Conservation (phyloP, 1,140 invertebrate genomes). For the Drosophila rufa region DNA sequence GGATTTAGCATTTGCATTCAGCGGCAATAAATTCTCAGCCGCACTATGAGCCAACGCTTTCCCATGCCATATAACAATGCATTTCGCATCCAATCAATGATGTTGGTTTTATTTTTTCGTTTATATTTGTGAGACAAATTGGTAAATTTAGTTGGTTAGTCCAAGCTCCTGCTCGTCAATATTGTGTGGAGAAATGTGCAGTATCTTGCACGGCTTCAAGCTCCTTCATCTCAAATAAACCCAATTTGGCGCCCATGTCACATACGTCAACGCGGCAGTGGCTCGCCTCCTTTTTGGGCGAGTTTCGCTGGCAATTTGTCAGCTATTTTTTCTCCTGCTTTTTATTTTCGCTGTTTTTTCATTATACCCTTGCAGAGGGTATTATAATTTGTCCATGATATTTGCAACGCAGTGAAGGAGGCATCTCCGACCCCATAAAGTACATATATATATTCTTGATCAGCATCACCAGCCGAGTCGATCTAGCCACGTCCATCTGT, state of each 20-base stretch:
- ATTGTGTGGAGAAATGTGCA: slow-evolving; percentile 24
- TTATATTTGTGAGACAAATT: slow-evolving; percentile 59
- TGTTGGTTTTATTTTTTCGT: slow-evolving; percentile 57
- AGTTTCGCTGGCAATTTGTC: slow-evolving; percentile 75
- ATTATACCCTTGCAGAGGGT: no score
- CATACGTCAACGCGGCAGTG: slow-evolving; percentile 74
- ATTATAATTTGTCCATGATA: no score
- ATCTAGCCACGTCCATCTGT: no score
- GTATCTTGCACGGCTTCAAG: slow-evolving; percentile 17
- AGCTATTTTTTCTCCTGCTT: slow-evolving; percentile 52
- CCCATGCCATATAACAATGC: slow-evolving; percentile 1
- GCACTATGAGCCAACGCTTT: background rate
- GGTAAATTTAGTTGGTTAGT: slow-evolving; percentile 72
- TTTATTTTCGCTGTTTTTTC: slow-evolving; percentile 12
- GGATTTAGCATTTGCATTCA: background rate
- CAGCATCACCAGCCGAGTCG: no score
- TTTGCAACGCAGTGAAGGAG: no score
- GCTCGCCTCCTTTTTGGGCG: slow-evolving; percentile 62
- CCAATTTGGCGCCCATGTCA: slow-evolving; percentile 82
- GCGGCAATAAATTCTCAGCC: background rate
- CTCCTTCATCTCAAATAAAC: slow-evolving; percentile 53
- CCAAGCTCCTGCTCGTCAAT: slow-evolving; percentile 2
- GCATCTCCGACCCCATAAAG: no score
- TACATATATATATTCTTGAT: no score
- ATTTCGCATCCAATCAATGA: slow-evolving; percentile 66